These are phyloP conservation scores for Gymnoscopelus microlampas DNA, from an alignment of 2,797 vertebrate genomes.

Conservation along the genomic window DNA sequence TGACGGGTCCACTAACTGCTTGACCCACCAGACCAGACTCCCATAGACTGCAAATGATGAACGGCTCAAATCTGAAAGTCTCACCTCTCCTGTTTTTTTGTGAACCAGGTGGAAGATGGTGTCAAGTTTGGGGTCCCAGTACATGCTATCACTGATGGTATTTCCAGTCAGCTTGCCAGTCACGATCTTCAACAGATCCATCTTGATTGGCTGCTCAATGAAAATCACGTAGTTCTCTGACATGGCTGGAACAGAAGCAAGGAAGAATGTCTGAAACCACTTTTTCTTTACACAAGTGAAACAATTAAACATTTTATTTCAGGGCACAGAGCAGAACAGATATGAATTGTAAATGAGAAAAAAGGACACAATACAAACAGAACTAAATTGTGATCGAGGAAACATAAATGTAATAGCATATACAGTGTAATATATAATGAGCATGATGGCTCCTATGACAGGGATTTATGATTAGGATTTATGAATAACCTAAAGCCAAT, in stretches of 20 bases:
- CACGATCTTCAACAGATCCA: conserved; percentile 85
- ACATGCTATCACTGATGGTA: conserved; percentile 79
- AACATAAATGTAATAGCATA: not conserved
- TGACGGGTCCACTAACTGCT: too few species aligned
- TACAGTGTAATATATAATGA: not conserved
- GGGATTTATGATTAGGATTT: not conserved
- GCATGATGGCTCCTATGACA: not conserved
- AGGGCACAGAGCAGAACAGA: not conserved
- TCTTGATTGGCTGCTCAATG: conserved; percentile 90
- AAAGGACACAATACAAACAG: too few species aligned
- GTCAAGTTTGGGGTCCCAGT: conserved; percentile 85
- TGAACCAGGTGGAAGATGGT: conserved; percentile 88
- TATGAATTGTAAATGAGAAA: not conserved
- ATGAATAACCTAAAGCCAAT: not conserved
- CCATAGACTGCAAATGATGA: too few species aligned
- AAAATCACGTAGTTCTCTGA: conserved; percentile 92
- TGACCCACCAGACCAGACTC: too few species aligned
- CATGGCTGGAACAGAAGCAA: conserved; percentile 82
- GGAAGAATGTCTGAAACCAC: not conserved
- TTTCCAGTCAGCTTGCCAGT: conserved; percentile 81
- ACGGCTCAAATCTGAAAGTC: not conserved
- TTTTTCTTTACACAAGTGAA: too few species aligned
- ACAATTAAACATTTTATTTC: too few species aligned
- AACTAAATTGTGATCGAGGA: too few species aligned
- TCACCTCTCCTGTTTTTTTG: conserved; percentile 88